These are phyloP conservation scores for Erpetoichthys calabaricus DNA, from an alignment of 2,797 vertebrate genomes.

Conservation along the genomic window DNA sequence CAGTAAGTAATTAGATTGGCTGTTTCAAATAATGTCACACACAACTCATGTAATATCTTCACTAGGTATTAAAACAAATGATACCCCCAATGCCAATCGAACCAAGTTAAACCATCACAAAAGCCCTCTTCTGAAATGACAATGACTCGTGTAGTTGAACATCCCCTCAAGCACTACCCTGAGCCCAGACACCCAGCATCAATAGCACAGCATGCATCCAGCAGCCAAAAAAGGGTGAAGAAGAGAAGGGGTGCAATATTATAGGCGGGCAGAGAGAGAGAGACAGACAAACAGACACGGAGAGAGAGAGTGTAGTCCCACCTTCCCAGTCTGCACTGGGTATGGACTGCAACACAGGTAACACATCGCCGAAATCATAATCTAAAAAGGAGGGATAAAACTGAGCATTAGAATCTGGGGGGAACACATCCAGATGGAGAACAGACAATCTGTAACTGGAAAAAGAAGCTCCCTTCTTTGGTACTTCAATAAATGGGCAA, in stretches of 20 bases:
- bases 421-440: not conserved
- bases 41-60: no score
- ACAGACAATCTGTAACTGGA: not conserved
- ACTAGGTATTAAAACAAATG: no score
- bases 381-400: slow-evolving; percentile 91
- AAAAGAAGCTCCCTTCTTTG: not conserved
- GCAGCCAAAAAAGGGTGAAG: slow-evolving; percentile 20
- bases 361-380: slow-evolving; percentile 99
- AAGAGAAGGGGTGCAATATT: not conserved
- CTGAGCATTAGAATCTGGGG: slow-evolving; percentile 58
- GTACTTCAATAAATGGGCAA: no score
- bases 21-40: no score
- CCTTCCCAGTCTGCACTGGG: slow-evolving; percentile 99
- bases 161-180: no score
- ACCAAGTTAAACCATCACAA: no score
- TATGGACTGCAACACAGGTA: slow-evolving; percentile 92
- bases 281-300: slow-evolving; percentile 3
- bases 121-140: no score
- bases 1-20: no score
- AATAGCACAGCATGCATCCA: slow-evolving; percentile 45
- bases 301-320: slow-evolving; percentile 69
- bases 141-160: no score
- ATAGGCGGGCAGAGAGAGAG: slow-evolving; percentile 1
- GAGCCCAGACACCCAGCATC: no score
- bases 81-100: no score